Evolutionary conservation across 2,797 vertebrate species (phyloP).

Genomic region (Propithecus perrieri): DNA sequence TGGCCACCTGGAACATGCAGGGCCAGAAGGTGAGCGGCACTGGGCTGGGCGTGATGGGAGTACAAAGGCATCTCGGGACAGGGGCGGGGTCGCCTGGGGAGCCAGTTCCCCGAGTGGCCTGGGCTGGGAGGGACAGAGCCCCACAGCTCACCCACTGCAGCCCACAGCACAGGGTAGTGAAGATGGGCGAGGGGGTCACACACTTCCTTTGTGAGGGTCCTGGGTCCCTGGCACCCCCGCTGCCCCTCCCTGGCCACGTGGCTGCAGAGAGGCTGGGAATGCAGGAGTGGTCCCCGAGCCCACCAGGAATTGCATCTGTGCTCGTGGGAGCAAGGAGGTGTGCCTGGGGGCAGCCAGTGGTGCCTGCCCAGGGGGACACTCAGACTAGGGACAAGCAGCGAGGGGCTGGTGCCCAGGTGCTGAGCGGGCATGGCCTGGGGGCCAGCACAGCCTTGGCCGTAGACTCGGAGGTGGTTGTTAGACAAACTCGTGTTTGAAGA

Average conservation of each 20-base stretch:
- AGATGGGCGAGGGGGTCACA: neutral
- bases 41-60: neutral
- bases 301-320: neutral
- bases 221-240: no score
- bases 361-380: accelerated
- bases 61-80: neutral
- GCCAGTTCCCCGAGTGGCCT: neutral
- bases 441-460: no score
- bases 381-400: neutral
- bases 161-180: neutral
- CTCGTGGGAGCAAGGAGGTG: neutral
- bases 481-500: neutral
- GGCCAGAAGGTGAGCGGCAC: conserved; percentile 90
- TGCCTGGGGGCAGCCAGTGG: neutral
- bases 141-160: neutral
- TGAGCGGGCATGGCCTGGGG: no score
- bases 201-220: neutral
- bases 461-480: neutral
- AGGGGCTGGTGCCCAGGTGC: neutral
- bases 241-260: neutral
- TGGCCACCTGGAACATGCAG: conserved; percentile 99
- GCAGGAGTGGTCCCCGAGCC: neutral
- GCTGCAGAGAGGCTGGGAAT: neutral
- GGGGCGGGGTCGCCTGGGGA: neutral
- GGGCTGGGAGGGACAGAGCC: neutral